Evolutionary conservation across 2,797 vertebrate species (phyloP).

Genomic region (Rhynchotus rufescens): DNA sequence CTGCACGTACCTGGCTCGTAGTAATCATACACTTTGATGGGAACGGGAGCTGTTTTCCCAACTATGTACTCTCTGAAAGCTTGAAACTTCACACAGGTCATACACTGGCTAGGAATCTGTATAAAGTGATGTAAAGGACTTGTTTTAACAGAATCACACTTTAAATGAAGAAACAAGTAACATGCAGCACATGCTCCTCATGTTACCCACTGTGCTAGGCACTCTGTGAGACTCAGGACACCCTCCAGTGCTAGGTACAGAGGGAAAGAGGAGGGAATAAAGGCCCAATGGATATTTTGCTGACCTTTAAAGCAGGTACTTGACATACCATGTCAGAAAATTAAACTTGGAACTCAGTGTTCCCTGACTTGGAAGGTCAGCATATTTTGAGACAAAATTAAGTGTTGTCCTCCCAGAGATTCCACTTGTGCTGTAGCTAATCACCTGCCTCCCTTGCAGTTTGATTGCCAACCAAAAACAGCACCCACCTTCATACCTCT

Average conservation of each 20-base stretch:
- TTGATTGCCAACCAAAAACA: neutral
- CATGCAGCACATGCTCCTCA: accelerated
- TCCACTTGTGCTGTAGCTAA: neutral
- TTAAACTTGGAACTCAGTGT: neutral
- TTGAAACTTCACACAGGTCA: slow-evolving; percentile 91
- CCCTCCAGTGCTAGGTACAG: accelerated
- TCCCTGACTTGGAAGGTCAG: neutral
- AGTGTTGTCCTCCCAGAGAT: neutral
- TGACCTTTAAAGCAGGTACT: neutral
- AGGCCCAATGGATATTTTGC: neutral
- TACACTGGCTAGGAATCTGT: slow-evolving; percentile 93
- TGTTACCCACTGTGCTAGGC: accelerated
- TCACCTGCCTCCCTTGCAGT: neutral
- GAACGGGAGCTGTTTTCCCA: slow-evolving; percentile 93
- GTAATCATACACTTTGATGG: slow-evolving; percentile 93
- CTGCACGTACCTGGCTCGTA: slow-evolving; percentile 89
- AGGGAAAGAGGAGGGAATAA: neutral
- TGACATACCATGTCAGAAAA: neutral
- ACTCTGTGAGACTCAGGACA: neutral
- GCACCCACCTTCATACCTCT: neutral
- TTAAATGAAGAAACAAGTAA: neutral
- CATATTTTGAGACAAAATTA: neutral
- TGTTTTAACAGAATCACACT: neutral
- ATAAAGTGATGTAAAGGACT: neutral
- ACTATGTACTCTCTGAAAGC: slow-evolving; percentile 92